Base-by-base conservation (phyloP, 2,888 invertebrate genomes). In the Latrodectus elegans region DNA sequence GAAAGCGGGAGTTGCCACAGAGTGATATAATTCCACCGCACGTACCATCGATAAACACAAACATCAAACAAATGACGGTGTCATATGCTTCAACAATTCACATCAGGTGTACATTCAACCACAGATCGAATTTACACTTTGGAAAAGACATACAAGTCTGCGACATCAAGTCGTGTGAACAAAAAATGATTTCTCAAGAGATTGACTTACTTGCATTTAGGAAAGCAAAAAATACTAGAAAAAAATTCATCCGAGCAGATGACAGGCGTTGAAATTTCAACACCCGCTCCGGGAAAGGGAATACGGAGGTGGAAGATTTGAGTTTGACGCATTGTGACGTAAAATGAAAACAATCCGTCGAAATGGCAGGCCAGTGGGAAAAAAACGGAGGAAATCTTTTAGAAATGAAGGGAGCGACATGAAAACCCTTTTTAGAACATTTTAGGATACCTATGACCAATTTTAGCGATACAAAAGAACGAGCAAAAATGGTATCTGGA, bases 401-500 rank as follows among this genome's bases (percentile, higher is more conserved):
- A 67, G 68, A 74, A 82, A 74, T 52, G 53, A 67, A 53, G 26
- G 26, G 22, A 15, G 52, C 38, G 74, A 82, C 81, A 82, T 73
- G 74, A 55, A 82, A 82, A 82, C 52, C 81, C 81, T 82, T 82
- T 60, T 82, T 82, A 82, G 74, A 82, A 74, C 81, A 82, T 74
- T 82, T 74, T 22, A 55, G 12, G 68, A 52, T 38, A 26, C 49
- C 81, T 49, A 49, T 53, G 67, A 55, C 65, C 67, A 55, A 22
- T 53, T 74, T 81, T 74, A 38, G 26, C 8, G 68, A 15, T n/a
- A 68, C 17, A 68, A 68, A 26, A 17, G 22, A 68, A 26, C 22
- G n/a, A 60, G 60, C 60, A 60, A n/a, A 60, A 11, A 60, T 15
- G 60, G 60, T n/a, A 15, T 60, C 60, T 60, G 14, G 12, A 15